A percentile compares a stretch with the other conserved stretches of the same genome.
Evolutionary conservation across 92 coral and sea anemone species (phyloP).

Genomic region (Palythoa heliodiscus): DNA sequence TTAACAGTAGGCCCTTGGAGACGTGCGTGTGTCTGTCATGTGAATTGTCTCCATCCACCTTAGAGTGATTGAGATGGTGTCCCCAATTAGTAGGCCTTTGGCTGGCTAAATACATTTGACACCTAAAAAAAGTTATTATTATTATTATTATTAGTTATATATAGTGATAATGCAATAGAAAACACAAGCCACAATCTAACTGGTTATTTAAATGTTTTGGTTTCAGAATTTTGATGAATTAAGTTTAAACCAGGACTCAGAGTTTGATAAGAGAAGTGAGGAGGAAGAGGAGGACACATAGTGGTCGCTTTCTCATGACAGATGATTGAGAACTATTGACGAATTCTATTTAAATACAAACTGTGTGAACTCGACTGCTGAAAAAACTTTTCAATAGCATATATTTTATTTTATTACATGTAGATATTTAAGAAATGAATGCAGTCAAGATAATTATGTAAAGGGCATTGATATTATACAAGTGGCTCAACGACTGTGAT

Average conservation of each 20-base stretch:
- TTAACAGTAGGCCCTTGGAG: too few species aligned
- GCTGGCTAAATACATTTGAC: too few species aligned
- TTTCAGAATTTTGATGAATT: constrained; percentile 85
- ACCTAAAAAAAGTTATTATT: too few species aligned
- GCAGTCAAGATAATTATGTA: background rate
- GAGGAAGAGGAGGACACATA: constrained; percentile 51
- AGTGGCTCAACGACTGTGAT: background rate
- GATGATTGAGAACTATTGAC: constrained; percentile 3
- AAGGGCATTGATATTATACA: background rate
- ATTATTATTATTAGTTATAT: too few species aligned
- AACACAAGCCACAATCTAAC: background rate
- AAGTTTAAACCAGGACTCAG: constrained; percentile 73
- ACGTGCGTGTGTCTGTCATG: too few species aligned
- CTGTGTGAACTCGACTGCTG: constrained; percentile 38
- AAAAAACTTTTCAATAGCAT: constrained; percentile 18
- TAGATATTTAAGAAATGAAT: constrained; percentile 26
- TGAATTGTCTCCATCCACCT: too few species aligned
- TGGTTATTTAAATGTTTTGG: background rate
- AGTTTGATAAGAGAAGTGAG: constrained; percentile 66
- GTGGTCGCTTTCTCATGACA: constrained; percentile 11
- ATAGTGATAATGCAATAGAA: too few species aligned
- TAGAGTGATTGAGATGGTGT: too few species aligned
- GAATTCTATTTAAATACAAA: constrained; percentile 39
- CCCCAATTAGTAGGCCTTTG: too few species aligned
- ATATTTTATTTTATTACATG: constrained; percentile 31